Conservation (phyloP, 92 coral and sea anemone species). For the Siderastrea radians region DNA sequence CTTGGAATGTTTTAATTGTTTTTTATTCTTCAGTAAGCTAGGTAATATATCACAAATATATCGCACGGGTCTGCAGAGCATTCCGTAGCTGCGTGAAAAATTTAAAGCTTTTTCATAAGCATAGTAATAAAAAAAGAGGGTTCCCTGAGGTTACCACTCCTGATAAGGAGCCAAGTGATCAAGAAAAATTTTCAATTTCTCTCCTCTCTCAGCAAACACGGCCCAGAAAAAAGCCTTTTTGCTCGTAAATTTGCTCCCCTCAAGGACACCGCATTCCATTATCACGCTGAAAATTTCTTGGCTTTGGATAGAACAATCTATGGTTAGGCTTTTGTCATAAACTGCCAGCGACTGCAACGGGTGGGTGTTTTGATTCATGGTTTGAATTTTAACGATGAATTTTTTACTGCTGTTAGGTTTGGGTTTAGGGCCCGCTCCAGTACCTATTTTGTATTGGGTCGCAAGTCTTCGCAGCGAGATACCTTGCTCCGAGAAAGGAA, state of each 20-base stretch:
- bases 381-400: conserved; percentile 77
- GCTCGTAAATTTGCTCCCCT: conserved; percentile 50
- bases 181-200: not conserved
- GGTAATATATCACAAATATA: no score
- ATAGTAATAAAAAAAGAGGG: no score
- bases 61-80: no score
- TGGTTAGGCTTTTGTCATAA: conserved; percentile 16
- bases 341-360: conserved; percentile 59
- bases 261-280: conserved; percentile 86
- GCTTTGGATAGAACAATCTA: no score
- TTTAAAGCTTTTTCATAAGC: no score
- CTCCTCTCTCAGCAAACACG: no score
- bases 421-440: conserved; percentile 51
- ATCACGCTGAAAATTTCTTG: conserved; percentile 37
- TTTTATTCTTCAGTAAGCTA: no score
- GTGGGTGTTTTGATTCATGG: conserved; percentile 53
- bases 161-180: conserved; percentile 69
- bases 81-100: no score
- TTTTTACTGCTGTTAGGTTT: conserved; percentile 27
- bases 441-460: conserved; percentile 34
- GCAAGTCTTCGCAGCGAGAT: conserved; percentile 1
- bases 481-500: not conserved
- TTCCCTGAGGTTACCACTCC: conserved; percentile 48
- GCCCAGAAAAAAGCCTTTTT: conserved; percentile 22
- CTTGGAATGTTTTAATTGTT: no score